Conservation (phyloP, 2,797 vertebrate species). For the Heterohyrax brucei region DNA sequence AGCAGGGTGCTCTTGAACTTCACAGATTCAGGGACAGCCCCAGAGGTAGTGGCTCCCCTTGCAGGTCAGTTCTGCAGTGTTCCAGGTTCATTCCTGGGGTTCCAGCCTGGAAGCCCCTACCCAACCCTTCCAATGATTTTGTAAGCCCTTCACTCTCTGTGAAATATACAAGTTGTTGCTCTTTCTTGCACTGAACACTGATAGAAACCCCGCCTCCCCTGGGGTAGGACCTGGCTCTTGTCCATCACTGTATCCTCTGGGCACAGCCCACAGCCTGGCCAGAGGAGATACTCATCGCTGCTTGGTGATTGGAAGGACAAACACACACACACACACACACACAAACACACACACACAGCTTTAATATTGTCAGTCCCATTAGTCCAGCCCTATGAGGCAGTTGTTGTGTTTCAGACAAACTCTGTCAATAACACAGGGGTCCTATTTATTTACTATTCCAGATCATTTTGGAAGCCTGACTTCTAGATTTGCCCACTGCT, state of each 20-base stretch:
- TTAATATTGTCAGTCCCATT: not conserved
- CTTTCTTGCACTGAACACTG: not conserved
- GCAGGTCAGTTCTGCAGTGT: not conserved
- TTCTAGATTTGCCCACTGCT: not conserved
- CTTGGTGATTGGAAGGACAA: not conserved
- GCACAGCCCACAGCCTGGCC: not conserved
- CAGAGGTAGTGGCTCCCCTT: not conserved
- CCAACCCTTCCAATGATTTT: not conserved
- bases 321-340: not conserved
- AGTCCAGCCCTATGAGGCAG: not conserved
- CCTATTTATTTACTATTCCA: not conserved
- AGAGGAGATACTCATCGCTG: not conserved
- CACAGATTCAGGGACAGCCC: no score
- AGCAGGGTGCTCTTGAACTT: no score
- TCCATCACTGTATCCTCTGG: not conserved
- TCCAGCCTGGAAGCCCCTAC: not conserved
- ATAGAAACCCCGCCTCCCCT: not conserved
- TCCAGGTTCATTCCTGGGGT: not conserved
- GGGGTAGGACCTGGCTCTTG: not conserved
- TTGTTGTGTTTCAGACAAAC: not conserved
- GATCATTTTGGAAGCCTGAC: not conserved
- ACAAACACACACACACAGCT: not conserved
- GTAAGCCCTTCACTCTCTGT: fast-evolving
- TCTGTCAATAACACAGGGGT: no score
- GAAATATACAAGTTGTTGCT: not conserved